Conservation (phyloP, 2,113 vertebrate genomes). For the Odontophorus gujanensis region DNA sequence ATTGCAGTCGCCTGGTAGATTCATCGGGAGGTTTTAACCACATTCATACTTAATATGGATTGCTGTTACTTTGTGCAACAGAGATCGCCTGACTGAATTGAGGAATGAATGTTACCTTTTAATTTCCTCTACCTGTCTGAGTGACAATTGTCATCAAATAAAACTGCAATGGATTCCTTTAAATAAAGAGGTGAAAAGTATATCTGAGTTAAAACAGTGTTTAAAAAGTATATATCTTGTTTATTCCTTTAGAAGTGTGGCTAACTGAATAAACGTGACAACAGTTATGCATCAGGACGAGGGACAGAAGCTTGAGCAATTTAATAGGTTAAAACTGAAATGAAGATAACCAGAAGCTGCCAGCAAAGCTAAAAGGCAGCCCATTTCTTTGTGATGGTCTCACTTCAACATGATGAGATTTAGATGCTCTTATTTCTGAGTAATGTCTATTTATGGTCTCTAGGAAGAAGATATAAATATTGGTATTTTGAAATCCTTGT, state of each 20-base stretch:
- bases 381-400: background rate
- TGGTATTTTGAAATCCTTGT: background rate
- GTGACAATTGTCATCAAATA: background rate
- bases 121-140: background rate
- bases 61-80: background rate
- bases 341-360: background rate
- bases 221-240: background rate
- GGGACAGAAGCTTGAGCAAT: background rate
- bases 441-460: background rate
- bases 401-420: background rate
- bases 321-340: background rate
- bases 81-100: background rate
- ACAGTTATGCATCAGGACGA: background rate
- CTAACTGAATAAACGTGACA: background rate
- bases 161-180: background rate
- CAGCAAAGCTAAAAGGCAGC: background rate
- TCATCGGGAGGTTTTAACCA: background rate
- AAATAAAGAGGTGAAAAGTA: accelerated
- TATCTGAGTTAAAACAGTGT: background rate
- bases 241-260: background rate
- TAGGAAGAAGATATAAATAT: background rate
- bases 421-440: background rate
- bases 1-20: background rate
- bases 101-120: background rate
- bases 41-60: background rate